Conservation (phyloP, 1,140 invertebrate species). For the Contarinia nasturtii region DNA sequence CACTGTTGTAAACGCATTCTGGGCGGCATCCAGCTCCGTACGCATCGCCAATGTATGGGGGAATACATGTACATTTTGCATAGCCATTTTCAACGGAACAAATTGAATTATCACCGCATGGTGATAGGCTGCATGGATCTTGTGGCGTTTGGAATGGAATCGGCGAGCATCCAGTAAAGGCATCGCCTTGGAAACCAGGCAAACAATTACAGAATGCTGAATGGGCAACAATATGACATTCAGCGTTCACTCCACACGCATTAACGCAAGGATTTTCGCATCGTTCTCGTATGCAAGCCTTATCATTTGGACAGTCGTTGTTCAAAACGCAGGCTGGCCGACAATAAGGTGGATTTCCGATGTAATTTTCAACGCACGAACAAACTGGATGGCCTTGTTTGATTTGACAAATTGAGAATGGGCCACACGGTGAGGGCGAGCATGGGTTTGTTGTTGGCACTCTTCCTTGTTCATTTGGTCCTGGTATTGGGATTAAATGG, state of each 20-base stretch:
- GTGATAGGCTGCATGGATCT: slow-evolving; percentile 47
- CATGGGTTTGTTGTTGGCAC: slow-evolving; percentile 40
- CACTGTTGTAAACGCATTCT: slow-evolving; percentile 58
- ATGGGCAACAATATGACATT: slow-evolving; percentile 64
- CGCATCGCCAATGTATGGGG: slow-evolving; percentile 67
- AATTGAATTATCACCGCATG: slow-evolving; percentile 63
- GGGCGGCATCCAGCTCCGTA: slow-evolving; percentile 56
- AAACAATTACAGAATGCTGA: slow-evolving; percentile 62
- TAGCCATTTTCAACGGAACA: slow-evolving; percentile 46
- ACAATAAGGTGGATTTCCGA: slow-evolving; percentile 51
- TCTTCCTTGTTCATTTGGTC: too few species aligned
- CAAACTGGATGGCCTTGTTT: slow-evolving; percentile 57
- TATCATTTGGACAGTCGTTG: slow-evolving; percentile 50
- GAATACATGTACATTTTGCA: slow-evolving; percentile 59
- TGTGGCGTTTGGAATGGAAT: slow-evolving; percentile 15
- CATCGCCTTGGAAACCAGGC: slow-evolving; percentile 57
- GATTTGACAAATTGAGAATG: slow-evolving; percentile 67
- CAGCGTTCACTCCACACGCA: slow-evolving; percentile 57
- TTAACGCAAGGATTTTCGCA: slow-evolving; percentile 55
- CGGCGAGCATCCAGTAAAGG: slow-evolving; percentile 50
- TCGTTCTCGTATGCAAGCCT: slow-evolving; percentile 62
- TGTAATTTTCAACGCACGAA: slow-evolving; percentile 54
- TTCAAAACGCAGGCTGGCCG: slow-evolving; percentile 54
- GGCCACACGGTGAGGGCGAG: slow-evolving; percentile 60
- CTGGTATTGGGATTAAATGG: slow-evolving; percentile 26